These are phyloP conservation scores for Trematomus bernacchii DNA, from an alignment of 2,797 vertebrate species.

Conservation along the genomic window DNA sequence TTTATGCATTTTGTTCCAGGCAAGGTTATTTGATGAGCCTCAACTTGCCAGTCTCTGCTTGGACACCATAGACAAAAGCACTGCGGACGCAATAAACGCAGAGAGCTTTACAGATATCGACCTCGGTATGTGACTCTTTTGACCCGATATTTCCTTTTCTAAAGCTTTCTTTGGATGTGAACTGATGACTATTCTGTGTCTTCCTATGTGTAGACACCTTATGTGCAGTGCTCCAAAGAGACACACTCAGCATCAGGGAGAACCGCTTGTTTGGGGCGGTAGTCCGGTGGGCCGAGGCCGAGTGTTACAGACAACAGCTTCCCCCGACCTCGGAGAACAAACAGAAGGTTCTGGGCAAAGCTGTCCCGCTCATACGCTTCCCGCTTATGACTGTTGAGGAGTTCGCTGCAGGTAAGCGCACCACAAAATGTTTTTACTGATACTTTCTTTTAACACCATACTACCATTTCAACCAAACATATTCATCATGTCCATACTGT, in stretches of 20 bases:
- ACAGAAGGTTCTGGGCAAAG: constrained; percentile 93
- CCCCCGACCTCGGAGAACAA: constrained; percentile 94
- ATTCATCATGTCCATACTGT: constrained; percentile 63
- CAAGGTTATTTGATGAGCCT: constrained; percentile 96
- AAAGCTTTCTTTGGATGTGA: neutral
- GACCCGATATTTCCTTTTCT: neutral
- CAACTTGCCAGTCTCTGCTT: constrained; percentile 97
- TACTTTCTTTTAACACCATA: constrained; percentile 1
- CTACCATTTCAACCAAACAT: constrained; percentile 31
- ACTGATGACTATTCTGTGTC: constrained; percentile 19
- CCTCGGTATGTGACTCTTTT: constrained; percentile 85
- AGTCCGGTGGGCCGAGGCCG: constrained; percentile 96
- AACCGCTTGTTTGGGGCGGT: constrained; percentile 95
- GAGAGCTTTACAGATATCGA: constrained; percentile 98
- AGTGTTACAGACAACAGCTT: constrained; percentile 95
- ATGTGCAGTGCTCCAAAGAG: constrained; percentile 95
- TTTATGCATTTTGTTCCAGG: constrained; percentile 80
- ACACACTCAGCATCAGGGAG: constrained; percentile 96
- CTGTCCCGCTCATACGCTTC: constrained; percentile 95
- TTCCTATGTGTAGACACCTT: constrained; percentile 88
- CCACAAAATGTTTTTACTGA: neutral
- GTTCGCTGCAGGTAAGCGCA: constrained; percentile 92
- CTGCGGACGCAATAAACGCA: constrained; percentile 94
- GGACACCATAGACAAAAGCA: constrained; percentile 99
- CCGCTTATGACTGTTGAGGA: constrained; percentile 99